Conservation (phyloP, 2,888 invertebrate species). For the Pinctada fucata region DNA sequence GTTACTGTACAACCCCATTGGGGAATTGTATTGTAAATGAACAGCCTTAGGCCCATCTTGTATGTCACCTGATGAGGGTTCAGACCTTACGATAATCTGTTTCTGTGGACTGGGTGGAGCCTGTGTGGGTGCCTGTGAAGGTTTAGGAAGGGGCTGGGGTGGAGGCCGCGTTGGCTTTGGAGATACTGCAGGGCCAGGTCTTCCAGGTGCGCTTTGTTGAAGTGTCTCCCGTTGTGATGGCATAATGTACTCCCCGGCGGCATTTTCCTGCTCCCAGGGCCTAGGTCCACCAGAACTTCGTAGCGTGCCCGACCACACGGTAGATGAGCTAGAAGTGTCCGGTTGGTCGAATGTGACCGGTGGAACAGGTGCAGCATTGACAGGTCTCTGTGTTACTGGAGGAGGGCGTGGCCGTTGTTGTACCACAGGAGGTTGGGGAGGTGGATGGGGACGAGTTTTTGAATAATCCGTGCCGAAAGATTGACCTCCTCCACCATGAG, state of each 20-base stretch:
- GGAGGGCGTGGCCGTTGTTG: constrained; percentile 40
- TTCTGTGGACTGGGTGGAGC: constrained; percentile 38
- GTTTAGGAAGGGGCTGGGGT: constrained; percentile 32
- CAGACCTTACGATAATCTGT: constrained; percentile 48
- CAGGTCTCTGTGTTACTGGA: constrained; percentile 36
- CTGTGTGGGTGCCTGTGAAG: constrained; percentile 24
- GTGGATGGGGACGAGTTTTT: constrained; percentile 30
- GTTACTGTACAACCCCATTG: constrained; percentile 74
- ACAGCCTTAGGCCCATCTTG: constrained; percentile 61
- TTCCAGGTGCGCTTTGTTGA: constrained; percentile 2
- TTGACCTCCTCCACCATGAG: constrained; percentile 22
- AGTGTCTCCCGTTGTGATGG: constrained; percentile 41
- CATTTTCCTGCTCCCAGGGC: constrained; percentile 56
- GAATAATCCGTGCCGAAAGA: constrained; percentile 54
- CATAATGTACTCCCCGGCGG: constrained; percentile 36
- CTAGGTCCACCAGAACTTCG: constrained; percentile 47
- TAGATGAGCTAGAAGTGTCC: constrained; percentile 23
- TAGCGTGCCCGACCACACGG: constrained; percentile 63
- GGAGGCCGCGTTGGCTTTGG: constrained; percentile 43
- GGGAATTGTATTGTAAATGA: constrained; percentile 76
- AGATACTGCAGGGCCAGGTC: constrained; percentile 39
- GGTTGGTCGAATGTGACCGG: constrained; percentile 38
- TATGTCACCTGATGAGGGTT: constrained; percentile 38
- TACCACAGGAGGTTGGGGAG: constrained; percentile 35
- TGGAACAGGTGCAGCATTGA: constrained; percentile 41